Percentiles rank a stretch among this genome's conserved stretches.
Evolutionary conservation across 1,140 invertebrate genomes (phyloP).

Genomic region (Diachasmimorpha longicaudata): DNA sequence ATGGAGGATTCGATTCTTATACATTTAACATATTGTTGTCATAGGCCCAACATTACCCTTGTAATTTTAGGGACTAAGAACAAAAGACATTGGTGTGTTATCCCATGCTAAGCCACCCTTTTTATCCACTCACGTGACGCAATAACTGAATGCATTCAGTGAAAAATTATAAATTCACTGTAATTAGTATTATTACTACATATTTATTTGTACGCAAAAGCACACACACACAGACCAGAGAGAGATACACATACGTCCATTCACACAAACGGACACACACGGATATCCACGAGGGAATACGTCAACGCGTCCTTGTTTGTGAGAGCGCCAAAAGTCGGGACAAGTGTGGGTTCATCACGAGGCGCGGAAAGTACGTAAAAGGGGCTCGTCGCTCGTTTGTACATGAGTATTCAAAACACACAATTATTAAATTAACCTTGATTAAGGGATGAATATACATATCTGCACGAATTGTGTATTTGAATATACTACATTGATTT

Average conservation of each 20-base stretch:
- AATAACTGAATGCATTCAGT: background rate
- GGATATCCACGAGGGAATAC: slow-evolving; percentile 21
- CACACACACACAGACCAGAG: slow-evolving; percentile 13
- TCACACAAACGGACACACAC: slow-evolving; percentile 15
- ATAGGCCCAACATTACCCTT: too few species aligned
- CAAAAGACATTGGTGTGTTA: too few species aligned
- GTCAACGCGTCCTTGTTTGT: slow-evolving; percentile 56
- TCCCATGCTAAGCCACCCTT: too few species aligned
- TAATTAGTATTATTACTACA: background rate
- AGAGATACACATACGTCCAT: too few species aligned
- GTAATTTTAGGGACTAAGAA: background rate
- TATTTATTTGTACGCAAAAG: background rate
- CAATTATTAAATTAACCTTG: background rate
- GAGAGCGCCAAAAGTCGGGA: slow-evolving; percentile 55
- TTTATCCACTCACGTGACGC: too few species aligned
- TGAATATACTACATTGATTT: background rate
- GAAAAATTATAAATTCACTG: slow-evolving; percentile 11
- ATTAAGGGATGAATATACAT: background rate
- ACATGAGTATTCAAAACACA: slow-evolving; percentile 1
- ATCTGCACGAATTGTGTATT: background rate
- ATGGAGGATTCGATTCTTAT: too few species aligned
- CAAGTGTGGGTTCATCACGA: slow-evolving; percentile 26
- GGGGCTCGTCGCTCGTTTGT: slow-evolving; percentile 19
- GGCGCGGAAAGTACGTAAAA: slow-evolving; percentile 36
- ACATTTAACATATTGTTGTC: too few species aligned